phyloP scores from a whole-genome alignment of 2,797 vertebrate species.

The Tokudaia muenninki region DNA sequence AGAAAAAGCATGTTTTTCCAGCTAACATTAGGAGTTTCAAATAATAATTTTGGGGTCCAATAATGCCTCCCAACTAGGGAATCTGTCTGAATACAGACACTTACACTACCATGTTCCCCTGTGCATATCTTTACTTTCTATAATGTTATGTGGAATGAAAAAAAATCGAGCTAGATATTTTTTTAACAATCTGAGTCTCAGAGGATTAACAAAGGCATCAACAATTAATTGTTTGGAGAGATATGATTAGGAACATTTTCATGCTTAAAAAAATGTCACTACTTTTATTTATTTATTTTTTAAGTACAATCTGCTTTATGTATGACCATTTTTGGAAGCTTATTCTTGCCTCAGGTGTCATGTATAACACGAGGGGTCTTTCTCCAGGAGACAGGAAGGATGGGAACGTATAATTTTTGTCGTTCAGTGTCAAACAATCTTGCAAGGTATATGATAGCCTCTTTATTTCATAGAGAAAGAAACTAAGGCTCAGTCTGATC shows the following conservation, averaged over 20 bases:
- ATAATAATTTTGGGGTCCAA: constrained; percentile 42
- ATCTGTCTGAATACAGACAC: not conserved
- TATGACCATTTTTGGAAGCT: not conserved
- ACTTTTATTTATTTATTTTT: not conserved
- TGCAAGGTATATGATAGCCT: not conserved
- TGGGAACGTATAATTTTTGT: not conserved
- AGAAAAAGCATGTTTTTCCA: constrained; percentile 12
- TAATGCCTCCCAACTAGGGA: constrained; percentile 10
- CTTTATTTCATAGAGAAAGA: not conserved
- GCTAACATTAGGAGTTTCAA: constrained; percentile 11
- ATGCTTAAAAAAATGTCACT: not conserved
- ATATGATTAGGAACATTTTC: not conserved
- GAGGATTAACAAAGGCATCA: not conserved
- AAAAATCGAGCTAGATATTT: constrained; percentile 68
- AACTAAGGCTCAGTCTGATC: not conserved
- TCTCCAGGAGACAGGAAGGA: not conserved
- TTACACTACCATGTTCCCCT: not conserved
- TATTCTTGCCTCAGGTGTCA: not conserved
- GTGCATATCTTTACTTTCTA: not conserved
- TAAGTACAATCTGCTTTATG: not conserved
- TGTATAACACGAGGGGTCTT: not conserved
- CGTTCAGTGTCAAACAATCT: not conserved
- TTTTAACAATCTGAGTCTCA: not conserved
- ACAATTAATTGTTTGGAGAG: not conserved
- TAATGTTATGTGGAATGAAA: constrained; percentile 67